These are phyloP conservation scores for Umimayanthus kanabou DNA, from an alignment of 92 coral and sea anemone species.

Conservation along the genomic window DNA sequence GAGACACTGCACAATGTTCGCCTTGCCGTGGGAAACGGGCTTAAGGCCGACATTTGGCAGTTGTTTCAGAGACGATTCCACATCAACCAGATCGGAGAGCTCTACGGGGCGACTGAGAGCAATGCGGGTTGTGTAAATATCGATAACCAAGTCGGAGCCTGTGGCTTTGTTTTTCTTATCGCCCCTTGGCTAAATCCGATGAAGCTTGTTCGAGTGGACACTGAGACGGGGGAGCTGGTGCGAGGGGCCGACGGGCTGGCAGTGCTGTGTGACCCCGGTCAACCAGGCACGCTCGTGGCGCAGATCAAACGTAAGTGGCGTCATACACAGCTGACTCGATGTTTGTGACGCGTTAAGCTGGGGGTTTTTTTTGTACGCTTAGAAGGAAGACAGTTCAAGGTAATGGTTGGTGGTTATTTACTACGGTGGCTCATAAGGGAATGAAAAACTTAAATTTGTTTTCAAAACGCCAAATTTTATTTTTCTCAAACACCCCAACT, in stretches of 20 bases:
- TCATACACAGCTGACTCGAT: too few species aligned
- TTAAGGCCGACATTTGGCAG: constrained; percentile 47
- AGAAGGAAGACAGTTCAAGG: too few species aligned
- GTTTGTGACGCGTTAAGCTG: neutral
- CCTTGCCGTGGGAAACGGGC: constrained; percentile 38
- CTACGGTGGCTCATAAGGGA: too few species aligned
- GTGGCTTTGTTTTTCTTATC: constrained; percentile 18
- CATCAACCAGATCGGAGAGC: constrained; percentile 30
- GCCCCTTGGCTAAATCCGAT: neutral
- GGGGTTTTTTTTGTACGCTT: too few species aligned
- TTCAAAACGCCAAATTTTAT: too few species aligned
- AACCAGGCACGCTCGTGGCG: constrained; percentile 37
- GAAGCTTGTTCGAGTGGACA: constrained; percentile 36
- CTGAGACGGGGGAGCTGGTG: constrained; percentile 25
- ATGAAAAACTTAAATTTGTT: too few species aligned
- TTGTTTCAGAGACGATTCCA: constrained; percentile 38
- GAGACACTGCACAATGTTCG: constrained; percentile 43
- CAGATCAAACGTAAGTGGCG: constrained; percentile 35
- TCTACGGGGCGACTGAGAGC: constrained; percentile 46
- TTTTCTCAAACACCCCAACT: too few species aligned
- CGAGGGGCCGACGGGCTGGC: constrained; percentile 47
- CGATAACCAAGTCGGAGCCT: constrained; percentile 28
- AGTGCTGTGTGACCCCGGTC: constrained; percentile 37
- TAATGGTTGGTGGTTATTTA: too few species aligned
- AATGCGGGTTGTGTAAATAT: constrained; percentile 3